Base-by-base conservation (phyloP, 2,797 vertebrate species). In the Pseudomugil gertrudae region DNA sequence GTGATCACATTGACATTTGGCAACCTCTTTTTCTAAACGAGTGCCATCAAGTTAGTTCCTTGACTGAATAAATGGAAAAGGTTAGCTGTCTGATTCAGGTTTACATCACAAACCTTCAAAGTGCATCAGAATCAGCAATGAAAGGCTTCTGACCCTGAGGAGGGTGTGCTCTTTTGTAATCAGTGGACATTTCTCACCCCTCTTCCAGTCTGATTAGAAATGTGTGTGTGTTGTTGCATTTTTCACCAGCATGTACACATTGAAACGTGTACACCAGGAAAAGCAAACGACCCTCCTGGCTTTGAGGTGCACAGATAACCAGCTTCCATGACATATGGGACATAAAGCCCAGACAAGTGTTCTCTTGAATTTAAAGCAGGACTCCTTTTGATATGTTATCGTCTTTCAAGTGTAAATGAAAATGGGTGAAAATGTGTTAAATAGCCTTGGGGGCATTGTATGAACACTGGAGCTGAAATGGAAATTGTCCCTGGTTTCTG, bases 361-460 rank as follows among this genome's bases (percentile, higher is more conserved):
- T 67, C 64, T 55, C 75, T 66, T 58, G 27, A 80, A 79, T 74
- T 79, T 61, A 73, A 78, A 76, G 69, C 48, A 71, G 67, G 63
- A 57, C 60, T 79, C 64, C 77, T 87, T n/a, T 85, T 87, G 79
- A 87, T 84, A 79, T 73, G 64, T 69, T 74, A 84, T 80, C 57
- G 62, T 73, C 81, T 90, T 88, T 86, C 83, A 87, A 87, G 81
- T 88, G 81, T 73, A 84, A 86, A 89, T 90, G 80, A 74, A 89
- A 84, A 76, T 0, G 38, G 67, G 32, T 51, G 45, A 61, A 78
- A 85, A 74, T 40, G 62, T 79, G 73, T 76, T 76, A 74, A 88
- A 78, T 63, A 62, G 74, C 85, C 85, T 57, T 0, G 17, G 73
- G 79, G 69, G 58, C 67, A 59, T 87, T 86, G 81, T 89, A 87